Evolutionary conservation across 2,113 vertebrate species (phyloP).

Genomic region (Chamaetylas fuelleborni): DNA sequence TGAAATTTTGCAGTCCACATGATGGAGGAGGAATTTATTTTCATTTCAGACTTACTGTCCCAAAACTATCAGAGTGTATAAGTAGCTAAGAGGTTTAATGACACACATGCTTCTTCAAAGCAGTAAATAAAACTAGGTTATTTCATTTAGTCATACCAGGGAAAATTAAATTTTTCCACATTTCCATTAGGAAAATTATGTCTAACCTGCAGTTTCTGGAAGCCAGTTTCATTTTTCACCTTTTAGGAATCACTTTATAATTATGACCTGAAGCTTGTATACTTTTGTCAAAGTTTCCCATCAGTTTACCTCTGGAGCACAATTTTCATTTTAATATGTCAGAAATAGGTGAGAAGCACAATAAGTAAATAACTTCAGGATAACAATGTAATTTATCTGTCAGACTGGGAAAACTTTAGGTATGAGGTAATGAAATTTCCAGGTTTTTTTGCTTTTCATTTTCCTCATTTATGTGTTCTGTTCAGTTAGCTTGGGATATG

Average conservation of each 20-base stretch:
- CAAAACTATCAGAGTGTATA: background rate
- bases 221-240: background rate
- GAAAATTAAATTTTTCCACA: background rate
- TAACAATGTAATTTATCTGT: background rate
- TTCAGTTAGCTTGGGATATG: background rate
- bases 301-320: background rate
- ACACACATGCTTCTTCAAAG: background rate
- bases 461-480: background rate
- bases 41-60: background rate
- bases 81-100: background rate
- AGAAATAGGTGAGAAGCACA: background rate
- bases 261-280: background rate
- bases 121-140: background rate
- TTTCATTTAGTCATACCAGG: background rate
- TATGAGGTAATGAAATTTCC: background rate
- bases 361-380: background rate
- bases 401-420: background rate
- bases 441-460: background rate
- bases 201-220: background rate
- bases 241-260: background rate
- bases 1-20: background rate
- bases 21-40: background rate
- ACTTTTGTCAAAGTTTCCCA: background rate
- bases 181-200: background rate
- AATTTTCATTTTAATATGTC: conserved; percentile 33